Conservation (phyloP, 2,113 vertebrate species). For the Neolamprologus sp. region DNA sequence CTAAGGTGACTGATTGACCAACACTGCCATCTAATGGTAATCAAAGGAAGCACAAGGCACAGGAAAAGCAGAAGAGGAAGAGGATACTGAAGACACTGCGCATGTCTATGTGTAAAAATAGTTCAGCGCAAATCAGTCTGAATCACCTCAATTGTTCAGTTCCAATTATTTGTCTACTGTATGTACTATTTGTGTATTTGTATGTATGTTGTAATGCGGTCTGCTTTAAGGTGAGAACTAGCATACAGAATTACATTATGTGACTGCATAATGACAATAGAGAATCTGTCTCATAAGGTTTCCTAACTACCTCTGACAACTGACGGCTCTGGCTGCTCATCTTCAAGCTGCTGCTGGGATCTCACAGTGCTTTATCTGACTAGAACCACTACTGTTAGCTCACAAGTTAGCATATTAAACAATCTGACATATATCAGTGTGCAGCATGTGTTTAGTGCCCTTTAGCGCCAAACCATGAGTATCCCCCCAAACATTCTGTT, state of each 20-base stretch:
- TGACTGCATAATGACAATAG: neutral
- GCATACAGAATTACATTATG: neutral
- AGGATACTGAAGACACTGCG: neutral
- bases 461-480: neutral
- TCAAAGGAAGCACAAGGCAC: neutral
- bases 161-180: neutral
- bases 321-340: neutral
- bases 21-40: neutral
- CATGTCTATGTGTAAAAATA: neutral
- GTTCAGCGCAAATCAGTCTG: neutral
- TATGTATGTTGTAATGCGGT: neutral
- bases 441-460: neutral
- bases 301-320: neutral
- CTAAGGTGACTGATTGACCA: neutral
- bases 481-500: neutral
- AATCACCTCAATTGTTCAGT: neutral
- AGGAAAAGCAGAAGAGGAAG: neutral
- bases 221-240: neutral
- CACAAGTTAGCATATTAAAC: neutral
- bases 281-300: neutral
- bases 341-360: neutral
- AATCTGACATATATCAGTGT: neutral
- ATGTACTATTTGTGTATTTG: neutral
- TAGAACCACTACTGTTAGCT: neutral
- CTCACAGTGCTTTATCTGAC: neutral